These are phyloP conservation scores for Pangasius mekongensis DNA, from an alignment of 2,797 vertebrate species.

Conservation along the genomic window DNA sequence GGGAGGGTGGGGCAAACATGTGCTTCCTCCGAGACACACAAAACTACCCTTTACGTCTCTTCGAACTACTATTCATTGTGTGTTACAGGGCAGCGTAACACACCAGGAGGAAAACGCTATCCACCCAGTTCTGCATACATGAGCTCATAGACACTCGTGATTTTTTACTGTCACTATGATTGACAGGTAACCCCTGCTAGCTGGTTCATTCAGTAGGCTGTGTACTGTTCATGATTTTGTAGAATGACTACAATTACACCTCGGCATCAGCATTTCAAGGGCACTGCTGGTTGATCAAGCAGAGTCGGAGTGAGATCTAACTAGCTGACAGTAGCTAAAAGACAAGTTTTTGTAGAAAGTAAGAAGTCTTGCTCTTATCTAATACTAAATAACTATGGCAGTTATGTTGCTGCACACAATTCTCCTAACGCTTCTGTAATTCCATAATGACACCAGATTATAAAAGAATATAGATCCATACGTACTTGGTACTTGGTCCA, in stretches of 20 bases:
- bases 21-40: neutral
- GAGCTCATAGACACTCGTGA: neutral
- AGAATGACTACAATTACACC: neutral
- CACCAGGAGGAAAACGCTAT: neutral
- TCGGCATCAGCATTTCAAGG: neutral
- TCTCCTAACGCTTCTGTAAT: neutral
- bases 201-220: neutral
- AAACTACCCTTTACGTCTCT: neutral
- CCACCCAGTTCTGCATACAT: neutral
- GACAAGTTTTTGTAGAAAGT: neutral
- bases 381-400: neutral
- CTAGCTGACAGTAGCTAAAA: neutral
- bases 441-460: neutral
- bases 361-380: neutral
- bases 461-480: neutral
- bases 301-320: no score
- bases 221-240: neutral
- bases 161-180: neutral
- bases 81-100: neutral
- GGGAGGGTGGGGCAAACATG: neutral
- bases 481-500: no score
- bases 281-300: no score
- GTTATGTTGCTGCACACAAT: neutral
- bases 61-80: neutral
- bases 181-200: neutral